Conservation (phyloP, 1,140 invertebrate species). For the Glossosoma conforme region DNA sequence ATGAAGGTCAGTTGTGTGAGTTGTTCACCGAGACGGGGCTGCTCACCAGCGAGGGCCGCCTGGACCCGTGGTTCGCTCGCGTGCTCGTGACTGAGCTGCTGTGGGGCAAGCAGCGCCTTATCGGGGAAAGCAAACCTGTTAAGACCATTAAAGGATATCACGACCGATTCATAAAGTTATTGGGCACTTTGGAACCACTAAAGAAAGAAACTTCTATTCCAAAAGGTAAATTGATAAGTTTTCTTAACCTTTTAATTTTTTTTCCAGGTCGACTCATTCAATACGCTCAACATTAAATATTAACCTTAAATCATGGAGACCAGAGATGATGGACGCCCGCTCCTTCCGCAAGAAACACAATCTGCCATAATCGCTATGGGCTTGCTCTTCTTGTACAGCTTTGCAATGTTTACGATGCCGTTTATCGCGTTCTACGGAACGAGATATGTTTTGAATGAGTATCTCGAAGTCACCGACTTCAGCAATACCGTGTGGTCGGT, state of each 20-base stretch:
- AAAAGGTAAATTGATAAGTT: constrained; percentile 39
- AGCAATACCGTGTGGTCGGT: constrained; percentile 68
- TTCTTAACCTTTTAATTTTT: constrained; percentile 34
- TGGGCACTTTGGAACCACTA: constrained; percentile 20
- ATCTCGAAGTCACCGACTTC: constrained; percentile 57
- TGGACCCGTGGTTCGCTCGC: constrained; percentile 66
- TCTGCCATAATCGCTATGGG: constrained; percentile 52
- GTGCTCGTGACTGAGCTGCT: constrained; percentile 76
- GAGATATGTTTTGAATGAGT: constrained; percentile 55
- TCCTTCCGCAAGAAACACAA: constrained; percentile 46
- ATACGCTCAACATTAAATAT: constrained; percentile 2
- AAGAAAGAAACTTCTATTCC: constrained; percentile 28
- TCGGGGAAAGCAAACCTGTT: constrained; percentile 63
- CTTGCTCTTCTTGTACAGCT: constrained; percentile 69
- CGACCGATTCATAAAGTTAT: constrained; percentile 47
- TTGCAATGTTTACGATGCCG: constrained; percentile 78
- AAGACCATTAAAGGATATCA: constrained; percentile 62
- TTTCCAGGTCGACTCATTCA: constrained; percentile 43
- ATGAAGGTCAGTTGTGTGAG: constrained; percentile 57
- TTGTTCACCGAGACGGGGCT: constrained; percentile 59
- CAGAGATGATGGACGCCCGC: constrained; percentile 34
- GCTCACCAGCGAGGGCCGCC: constrained; percentile 59
- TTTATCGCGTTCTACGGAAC: constrained; percentile 69
- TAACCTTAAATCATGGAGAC: constrained; percentile 38
- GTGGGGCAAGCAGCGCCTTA: constrained; percentile 70